Conservation (phyloP, 2,888 invertebrate species). For the Caenorhabditis drosophilae region DNA sequence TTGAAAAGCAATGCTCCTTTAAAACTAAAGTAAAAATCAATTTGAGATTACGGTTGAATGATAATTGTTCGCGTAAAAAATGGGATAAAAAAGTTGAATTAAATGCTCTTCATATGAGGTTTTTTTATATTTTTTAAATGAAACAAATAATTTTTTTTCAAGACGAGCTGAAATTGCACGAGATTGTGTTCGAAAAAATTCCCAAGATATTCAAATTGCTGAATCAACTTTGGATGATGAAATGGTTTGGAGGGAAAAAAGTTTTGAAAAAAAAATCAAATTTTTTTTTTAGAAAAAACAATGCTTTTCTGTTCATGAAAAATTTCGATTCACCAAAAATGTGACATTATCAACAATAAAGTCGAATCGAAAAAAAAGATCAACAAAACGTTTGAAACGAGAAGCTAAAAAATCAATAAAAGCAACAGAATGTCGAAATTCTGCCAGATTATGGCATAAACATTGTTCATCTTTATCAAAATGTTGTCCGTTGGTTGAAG, state of each 20-base stretch:
- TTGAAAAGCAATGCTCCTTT: no score
- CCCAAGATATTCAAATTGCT: conserved; percentile 21
- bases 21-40: no score
- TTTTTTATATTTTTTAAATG: not conserved
- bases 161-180: conserved; percentile 33
- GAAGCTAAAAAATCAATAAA: conserved; percentile 3
- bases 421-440: conserved; percentile 37
- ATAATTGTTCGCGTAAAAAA: conserved; percentile 9
- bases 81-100: conserved; percentile 45
- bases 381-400: conserved; percentile 8
- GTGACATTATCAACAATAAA: not conserved
- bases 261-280: not conserved
- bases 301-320: conserved; percentile 24
- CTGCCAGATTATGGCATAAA: conserved; percentile 44
- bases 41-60: not conserved
- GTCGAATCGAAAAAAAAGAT: conserved; percentile 15
- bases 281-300: conserved; percentile 10
- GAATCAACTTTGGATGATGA: conserved; percentile 34
- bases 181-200: conserved; percentile 38
- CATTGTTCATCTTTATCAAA: conserved; percentile 46
- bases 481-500: conserved; percentile 44
- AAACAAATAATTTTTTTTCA: not conserved
- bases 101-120: conserved; percentile 46
- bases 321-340: conserved; percentile 26
- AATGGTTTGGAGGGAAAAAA: no score